These are phyloP conservation scores for Catharus bicknelli DNA, from an alignment of 2,113 vertebrate species.

Conservation along the genomic window DNA sequence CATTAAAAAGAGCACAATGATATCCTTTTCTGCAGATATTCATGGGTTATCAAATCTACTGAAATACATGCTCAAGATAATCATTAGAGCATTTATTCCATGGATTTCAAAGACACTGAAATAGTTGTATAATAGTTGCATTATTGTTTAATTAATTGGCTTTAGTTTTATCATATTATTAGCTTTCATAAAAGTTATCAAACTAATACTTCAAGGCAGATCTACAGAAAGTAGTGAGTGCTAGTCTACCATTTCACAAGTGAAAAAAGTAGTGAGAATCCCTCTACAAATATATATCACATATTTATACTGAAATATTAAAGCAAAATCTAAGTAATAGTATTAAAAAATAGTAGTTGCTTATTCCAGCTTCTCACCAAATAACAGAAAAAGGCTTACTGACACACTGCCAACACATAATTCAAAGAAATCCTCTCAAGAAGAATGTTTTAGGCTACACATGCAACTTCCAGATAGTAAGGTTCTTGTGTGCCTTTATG, in stretches of 20 bases:
- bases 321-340: not conserved
- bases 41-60: slow-evolving; percentile 54
- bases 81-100: slow-evolving; percentile 22
- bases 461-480: not conserved
- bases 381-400: not conserved
- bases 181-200: not conserved
- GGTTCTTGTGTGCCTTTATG: not conserved
- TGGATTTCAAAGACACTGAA: not conserved
- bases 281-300: not conserved
- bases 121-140: not conserved
- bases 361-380: not conserved
- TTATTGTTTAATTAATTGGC: not conserved
- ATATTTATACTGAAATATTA: not conserved
- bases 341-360: not conserved
- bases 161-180: not conserved
- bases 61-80: slow-evolving; percentile 34
- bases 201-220: slow-evolving; percentile 1
- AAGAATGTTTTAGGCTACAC: not conserved
- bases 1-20: slow-evolving; percentile 67
- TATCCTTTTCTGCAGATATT: slow-evolving; percentile 63
- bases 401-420: not conserved
- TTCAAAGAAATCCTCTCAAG: not conserved
- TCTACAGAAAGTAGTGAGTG: not conserved
- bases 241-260: not conserved
- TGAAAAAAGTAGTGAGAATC: not conserved